These are phyloP conservation scores for Drosophila sulfurigaster DNA, from an alignment of 1,140 invertebrate genomes.

Conservation along the genomic window DNA sequence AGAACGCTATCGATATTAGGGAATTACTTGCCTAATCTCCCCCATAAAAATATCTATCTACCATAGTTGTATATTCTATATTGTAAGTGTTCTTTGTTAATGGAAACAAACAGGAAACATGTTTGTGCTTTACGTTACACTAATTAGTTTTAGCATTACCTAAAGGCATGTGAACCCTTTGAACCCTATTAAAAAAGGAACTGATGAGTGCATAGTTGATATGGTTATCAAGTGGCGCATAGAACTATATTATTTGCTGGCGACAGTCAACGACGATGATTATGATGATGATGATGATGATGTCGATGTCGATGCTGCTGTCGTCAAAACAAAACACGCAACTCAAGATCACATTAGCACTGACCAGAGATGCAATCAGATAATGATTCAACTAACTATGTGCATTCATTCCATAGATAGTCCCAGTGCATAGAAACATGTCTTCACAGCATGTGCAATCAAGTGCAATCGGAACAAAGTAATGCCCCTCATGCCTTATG, in stretches of 20 bases:
- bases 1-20: conserved; percentile 12
- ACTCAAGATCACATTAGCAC: conserved; percentile 31
- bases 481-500: conserved; percentile 15
- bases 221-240: conserved; percentile 25
- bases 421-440: conserved; percentile 39
- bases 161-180: conserved; percentile 3
- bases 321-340: conserved; percentile 28
- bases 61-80: background rate
- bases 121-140: background rate
- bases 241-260: conserved; percentile 23
- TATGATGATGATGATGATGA: background rate
- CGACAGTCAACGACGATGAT: conserved; percentile 15
- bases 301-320: conserved; percentile 7
- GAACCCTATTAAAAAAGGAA: background rate
- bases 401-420: conserved; percentile 19
- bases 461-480: conserved; percentile 23
- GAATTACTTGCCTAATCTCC: background rate
- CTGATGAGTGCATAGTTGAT: conserved; percentile 1
- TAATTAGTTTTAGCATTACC: conserved; percentile 24
- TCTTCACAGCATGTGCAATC: conserved; percentile 22
- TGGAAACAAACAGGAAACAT: conserved; percentile 12
- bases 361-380: conserved; percentile 32
- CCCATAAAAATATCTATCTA: conserved; percentile 5
- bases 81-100: background rate
- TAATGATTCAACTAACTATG: background rate